Percentiles rank a stretch among this genome's conserved stretches.
Conservation (phyloP, 2,113 vertebrate species). For the Antechinus stuartii region DNA sequence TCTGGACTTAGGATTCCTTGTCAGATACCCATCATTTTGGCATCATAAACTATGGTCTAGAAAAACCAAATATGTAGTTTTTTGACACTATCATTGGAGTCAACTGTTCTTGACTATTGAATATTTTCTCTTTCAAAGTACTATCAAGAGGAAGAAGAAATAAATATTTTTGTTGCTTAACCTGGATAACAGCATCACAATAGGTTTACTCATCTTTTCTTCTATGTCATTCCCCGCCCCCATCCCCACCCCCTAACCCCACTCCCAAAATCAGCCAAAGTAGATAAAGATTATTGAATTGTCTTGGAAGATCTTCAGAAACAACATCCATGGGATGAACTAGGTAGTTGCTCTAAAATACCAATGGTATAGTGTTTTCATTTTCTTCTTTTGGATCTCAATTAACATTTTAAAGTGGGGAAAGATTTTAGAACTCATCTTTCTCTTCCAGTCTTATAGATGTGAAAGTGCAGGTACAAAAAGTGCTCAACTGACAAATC, state of each 20-base stretch:
- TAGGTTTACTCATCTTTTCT: neutral
- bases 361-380: neutral
- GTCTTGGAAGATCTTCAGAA: neutral
- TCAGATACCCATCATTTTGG: neutral
- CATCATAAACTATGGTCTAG: neutral
- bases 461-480: neutral
- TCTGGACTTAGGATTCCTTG: neutral
- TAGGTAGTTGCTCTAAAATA: neutral
- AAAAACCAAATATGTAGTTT: neutral
- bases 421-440: neutral
- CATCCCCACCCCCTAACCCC: too few species aligned
- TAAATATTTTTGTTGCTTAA: neutral
- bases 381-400: neutral
- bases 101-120: neutral
- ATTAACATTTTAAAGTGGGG: neutral
- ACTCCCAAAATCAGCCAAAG: neutral
- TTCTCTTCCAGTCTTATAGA: neutral
- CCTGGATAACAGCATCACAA: neutral
- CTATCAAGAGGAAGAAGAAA: neutral
- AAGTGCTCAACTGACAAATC: neutral
- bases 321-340: neutral
- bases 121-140: neutral
- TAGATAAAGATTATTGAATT: neutral
- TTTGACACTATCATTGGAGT: neutral
- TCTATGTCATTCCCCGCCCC: neutral